phyloP scores from a whole-genome alignment of 92 coral and sea anemone species.

The Umimayanthus kanabou region DNA sequence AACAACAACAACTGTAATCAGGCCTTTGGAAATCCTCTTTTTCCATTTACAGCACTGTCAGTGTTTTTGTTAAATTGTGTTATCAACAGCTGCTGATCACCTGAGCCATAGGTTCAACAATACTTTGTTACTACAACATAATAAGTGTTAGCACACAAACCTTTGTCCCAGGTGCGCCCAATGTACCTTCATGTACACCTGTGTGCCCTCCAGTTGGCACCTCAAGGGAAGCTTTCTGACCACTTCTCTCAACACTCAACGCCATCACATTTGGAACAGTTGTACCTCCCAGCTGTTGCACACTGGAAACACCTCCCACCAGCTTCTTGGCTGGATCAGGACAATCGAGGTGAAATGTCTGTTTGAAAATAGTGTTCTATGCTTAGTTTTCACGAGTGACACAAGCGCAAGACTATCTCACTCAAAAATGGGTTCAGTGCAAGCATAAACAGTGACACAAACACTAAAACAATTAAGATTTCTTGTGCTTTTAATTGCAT shows the following conservation, averaged over 20 bases:
- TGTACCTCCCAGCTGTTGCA: not conserved
- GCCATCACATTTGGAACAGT: conserved; percentile 2
- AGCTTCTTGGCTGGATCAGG: not conserved
- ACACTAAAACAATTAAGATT: too few relatives aligned
- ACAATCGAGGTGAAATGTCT: conserved; percentile 34
- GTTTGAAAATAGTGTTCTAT: too few relatives aligned
- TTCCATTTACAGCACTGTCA: too few relatives aligned
- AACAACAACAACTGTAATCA: too few relatives aligned
- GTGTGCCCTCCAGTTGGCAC: conserved; percentile 14
- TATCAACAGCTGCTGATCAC: too few relatives aligned
- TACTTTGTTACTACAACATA: too few relatives aligned
- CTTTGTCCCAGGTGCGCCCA: not conserved
- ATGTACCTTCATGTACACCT: not conserved
- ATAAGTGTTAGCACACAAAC: not conserved
- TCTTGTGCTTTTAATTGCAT: too few relatives aligned
- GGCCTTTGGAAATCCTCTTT: too few relatives aligned
- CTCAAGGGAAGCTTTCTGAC: not conserved
- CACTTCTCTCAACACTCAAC: conserved; percentile 9
- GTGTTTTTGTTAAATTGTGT: not conserved
- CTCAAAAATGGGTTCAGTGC: too few relatives aligned
- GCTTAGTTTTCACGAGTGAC: too few relatives aligned
- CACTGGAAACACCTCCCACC: not conserved
- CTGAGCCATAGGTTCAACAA: too few relatives aligned
- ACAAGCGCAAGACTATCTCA: too few relatives aligned
- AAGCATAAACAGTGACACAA: not conserved